Evolutionary conservation across 2,888 invertebrate genomes (phyloP).

Genomic region (Lepeophtheirus nordmannii): DNA sequence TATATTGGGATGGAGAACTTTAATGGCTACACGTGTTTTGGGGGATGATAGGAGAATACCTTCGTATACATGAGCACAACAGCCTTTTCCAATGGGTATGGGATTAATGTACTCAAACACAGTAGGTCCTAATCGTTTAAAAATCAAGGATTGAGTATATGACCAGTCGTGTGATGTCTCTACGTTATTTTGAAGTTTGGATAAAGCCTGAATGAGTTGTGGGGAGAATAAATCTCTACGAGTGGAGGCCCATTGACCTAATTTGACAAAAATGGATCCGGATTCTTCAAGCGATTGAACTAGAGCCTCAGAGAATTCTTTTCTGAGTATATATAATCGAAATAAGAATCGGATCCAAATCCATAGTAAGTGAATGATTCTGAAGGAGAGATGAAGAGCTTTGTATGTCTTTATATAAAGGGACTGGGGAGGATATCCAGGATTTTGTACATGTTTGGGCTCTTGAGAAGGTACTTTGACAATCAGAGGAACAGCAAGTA

Average conservation of each 20-base stretch:
- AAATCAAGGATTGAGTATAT: conserved; percentile 32
- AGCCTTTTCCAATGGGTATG: conserved; percentile 40
- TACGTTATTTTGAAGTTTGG: conserved; percentile 33
- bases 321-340: background rate
- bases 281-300: conserved; percentile 33
- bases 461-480: background rate
- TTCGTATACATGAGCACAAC: conserved; percentile 38
- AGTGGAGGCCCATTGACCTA: conserved; percentile 41
- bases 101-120: conserved; percentile 33
- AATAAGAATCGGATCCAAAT: background rate
- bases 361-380: background rate
- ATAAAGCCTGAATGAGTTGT: conserved; percentile 35
- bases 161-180: conserved; percentile 34
- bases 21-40: conserved; percentile 32
- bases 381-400: background rate
- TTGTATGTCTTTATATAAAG: too few species aligned
- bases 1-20: conserved; percentile 37
- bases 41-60: background rate
- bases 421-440: background rate
- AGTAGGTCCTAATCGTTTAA: conserved; percentile 30
- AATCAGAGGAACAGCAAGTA: background rate
- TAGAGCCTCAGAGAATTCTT: conserved; percentile 26
- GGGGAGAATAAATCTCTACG: conserved; percentile 38
- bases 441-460: too few species aligned
- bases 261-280: conserved; percentile 40